These are phyloP conservation scores for Tetramorium alpestre DNA, from an alignment of 1,140 invertebrate genomes.

Conservation along the genomic window DNA sequence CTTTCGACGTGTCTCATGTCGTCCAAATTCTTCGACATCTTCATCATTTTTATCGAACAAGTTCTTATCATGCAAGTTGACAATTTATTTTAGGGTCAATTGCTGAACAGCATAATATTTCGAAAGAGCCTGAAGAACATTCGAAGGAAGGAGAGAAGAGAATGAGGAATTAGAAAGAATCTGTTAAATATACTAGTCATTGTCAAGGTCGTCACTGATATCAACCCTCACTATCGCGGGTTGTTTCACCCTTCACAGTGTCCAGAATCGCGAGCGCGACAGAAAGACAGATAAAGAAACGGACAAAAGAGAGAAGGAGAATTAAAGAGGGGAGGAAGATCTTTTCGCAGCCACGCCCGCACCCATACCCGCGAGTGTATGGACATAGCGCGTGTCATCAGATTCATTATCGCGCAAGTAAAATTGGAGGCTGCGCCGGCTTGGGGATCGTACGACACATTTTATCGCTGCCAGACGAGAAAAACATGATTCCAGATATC, in stretches of 20 bases:
- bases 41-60: neutral
- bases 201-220: neutral
- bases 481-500: constrained; percentile 66
- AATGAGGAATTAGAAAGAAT: neutral
- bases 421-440: neutral
- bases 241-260: neutral
- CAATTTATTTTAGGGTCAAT: neutral
- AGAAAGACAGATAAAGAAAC: neutral
- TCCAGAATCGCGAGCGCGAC: neutral
- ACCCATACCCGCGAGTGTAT: neutral
- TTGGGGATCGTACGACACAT: constrained; percentile 39
- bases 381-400: neutral
- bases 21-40: too few relatives aligned
- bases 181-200: neutral
- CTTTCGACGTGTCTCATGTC: neutral
- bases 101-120: neutral
- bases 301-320: neutral
- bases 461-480: constrained; percentile 66
- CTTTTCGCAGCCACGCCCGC: neutral
- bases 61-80: neutral
- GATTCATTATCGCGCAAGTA: constrained; percentile 34
- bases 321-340: neutral
- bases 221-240: neutral
- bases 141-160: neutral
- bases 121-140: neutral